phyloP scores from a whole-genome alignment of 2,113 vertebrate genomes.

The Coptodon bakossiorum region DNA sequence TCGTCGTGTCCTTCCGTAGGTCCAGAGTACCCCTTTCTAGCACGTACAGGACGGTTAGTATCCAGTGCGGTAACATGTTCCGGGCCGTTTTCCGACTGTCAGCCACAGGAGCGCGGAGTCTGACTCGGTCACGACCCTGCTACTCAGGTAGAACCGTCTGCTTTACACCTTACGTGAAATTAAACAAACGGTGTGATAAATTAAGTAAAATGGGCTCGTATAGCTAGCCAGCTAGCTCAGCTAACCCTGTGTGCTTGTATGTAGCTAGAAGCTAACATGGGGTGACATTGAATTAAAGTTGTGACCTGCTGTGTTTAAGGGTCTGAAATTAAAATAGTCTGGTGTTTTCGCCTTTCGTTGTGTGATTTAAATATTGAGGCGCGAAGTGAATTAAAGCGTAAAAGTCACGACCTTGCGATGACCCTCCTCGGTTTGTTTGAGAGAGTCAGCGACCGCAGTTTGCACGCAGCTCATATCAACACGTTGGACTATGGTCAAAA shows the following conservation, averaged over 20 bases:
- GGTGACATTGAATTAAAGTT: slow-evolving; percentile 47
- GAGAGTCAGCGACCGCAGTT: not conserved
- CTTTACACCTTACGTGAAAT: not conserved
- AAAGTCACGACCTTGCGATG: slow-evolving; percentile 61
- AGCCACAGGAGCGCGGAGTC: slow-evolving; percentile 39
- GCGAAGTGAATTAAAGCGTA: not conserved
- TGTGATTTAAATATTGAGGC: not conserved
- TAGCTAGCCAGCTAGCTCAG: slow-evolving; percentile 11
- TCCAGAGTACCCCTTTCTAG: not conserved
- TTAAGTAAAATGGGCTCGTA: not conserved
- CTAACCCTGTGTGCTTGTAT: not conserved
- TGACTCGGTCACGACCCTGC: slow-evolving; percentile 47
- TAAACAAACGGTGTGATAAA: not conserved
- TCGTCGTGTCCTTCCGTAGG: not conserved
- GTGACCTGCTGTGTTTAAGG: not conserved
- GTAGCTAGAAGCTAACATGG: not conserved
- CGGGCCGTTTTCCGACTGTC: slow-evolving; percentile 56
- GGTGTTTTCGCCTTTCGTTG: fast-evolving
- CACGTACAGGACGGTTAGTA: not conserved
- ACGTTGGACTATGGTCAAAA: not conserved
- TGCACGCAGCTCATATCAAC: not conserved
- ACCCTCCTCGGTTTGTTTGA: slow-evolving; percentile 40
- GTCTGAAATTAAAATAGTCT: not conserved
- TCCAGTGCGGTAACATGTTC: slow-evolving; percentile 65
- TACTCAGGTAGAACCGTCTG: slow-evolving; percentile 49